These are phyloP conservation scores for Iguana delicatissima DNA, from an alignment of 2,797 vertebrate species.

Conservation along the genomic window DNA sequence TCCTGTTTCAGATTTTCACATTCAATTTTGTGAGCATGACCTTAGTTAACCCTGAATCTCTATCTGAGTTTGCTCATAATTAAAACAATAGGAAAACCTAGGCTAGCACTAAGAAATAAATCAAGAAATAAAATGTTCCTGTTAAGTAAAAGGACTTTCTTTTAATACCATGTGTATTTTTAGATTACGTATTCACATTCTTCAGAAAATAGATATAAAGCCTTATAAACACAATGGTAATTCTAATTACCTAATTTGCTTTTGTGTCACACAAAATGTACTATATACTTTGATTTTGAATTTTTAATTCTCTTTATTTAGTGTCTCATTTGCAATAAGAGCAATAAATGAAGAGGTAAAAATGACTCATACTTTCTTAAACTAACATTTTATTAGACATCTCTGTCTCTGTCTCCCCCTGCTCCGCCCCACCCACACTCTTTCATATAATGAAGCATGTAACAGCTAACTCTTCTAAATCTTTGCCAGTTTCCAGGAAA, in stretches of 20 bases:
- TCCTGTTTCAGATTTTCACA: not conserved
- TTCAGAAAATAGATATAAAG: not conserved
- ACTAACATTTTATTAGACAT: slow-evolving; percentile 9
- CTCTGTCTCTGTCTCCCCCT: not conserved
- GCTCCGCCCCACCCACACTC: too few species aligned
- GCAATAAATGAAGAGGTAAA: not conserved
- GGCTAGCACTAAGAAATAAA: slow-evolving; percentile 6
- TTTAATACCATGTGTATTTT: slow-evolving; percentile 3
- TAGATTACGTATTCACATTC: not conserved
- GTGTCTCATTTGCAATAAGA: not conserved
- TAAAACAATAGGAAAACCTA: slow-evolving; percentile 37
- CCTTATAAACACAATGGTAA: not conserved
- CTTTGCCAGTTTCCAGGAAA: not conserved
- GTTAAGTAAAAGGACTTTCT: not conserved
- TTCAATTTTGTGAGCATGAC: not conserved
- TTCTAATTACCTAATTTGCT: not conserved
- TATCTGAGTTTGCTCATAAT: slow-evolving; percentile 18
- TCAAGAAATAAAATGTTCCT: not conserved
- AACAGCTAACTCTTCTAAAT: not conserved
- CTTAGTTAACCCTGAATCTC: not conserved
- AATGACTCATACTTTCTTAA: not conserved
- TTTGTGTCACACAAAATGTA: not conserved
- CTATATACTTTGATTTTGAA: not conserved
- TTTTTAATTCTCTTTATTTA: slow-evolving; percentile 12
- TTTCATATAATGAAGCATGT: not conserved